Evolutionary conservation across 2,113 vertebrate species (phyloP).

Genomic region (Capreolus pygargus): DNA sequence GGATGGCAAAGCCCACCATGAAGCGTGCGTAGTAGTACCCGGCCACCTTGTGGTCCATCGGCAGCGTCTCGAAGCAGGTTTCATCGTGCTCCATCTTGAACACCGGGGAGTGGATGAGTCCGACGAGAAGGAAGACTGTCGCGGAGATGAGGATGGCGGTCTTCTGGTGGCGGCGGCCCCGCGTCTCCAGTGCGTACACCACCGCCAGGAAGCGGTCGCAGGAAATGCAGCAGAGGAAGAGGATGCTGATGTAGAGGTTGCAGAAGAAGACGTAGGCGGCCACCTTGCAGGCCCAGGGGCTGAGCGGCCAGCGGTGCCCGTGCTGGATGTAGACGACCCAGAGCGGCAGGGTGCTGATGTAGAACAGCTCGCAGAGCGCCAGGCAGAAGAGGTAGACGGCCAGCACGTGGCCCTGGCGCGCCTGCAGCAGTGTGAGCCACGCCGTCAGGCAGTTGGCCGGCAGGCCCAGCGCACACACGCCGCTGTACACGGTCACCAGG

Average conservation of each 20-base stretch:
- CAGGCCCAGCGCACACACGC: conserved; percentile 82
- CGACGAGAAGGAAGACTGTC: conserved; percentile 72
- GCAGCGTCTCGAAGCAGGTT: conserved; percentile 86
- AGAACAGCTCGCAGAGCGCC: conserved; percentile 89
- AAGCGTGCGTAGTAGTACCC: conserved; percentile 83
- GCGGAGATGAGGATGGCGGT: conserved; percentile 57
- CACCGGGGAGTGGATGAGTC: conserved; percentile 74
- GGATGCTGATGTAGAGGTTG: conserved; percentile 95
- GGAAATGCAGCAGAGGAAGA: conserved; percentile 91
- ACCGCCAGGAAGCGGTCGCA: conserved; percentile 89
- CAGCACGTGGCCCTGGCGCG: conserved; percentile 81
- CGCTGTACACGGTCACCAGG: conserved; percentile 84
- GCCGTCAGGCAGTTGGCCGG: conserved; percentile 88
- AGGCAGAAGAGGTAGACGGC: conserved; percentile 89
- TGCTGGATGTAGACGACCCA: conserved; percentile 86
- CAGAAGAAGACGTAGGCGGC: conserved; percentile 94
- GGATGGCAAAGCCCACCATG: conserved; percentile 82
- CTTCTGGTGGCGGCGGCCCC: conserved; percentile 75
- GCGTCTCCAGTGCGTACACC: conserved; percentile 84
- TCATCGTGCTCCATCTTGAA: conserved; percentile 62
- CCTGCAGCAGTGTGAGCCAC: conserved; percentile 82
- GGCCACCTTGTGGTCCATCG: conserved; percentile 52
- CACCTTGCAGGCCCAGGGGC: conserved; percentile 73
- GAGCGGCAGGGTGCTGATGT: conserved; percentile 87
- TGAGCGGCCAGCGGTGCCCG: conserved; percentile 80